These are phyloP conservation scores for Sorex fumeus DNA, from an alignment of 2,113 vertebrate species.

Conservation along the genomic window DNA sequence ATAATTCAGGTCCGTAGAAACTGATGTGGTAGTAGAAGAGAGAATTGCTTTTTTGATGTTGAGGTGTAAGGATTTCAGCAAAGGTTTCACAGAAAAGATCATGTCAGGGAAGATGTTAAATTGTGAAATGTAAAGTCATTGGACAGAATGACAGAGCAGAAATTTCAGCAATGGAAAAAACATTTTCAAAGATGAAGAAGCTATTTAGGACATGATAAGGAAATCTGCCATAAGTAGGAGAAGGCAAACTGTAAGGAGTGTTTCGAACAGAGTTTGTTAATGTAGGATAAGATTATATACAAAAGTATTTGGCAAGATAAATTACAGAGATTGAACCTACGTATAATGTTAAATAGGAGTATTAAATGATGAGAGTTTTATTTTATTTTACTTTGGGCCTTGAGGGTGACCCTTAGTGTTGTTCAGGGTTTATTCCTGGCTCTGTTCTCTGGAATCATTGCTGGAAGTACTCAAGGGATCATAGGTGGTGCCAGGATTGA, in stretches of 20 bases:
- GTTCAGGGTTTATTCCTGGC: too few species aligned
- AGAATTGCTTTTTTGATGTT: background rate
- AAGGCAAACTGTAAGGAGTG: background rate
- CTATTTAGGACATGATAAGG: slow-evolving; percentile 1
- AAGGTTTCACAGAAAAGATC: background rate
- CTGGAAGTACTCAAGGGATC: too few species aligned
- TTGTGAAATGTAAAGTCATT: background rate
- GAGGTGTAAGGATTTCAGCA: background rate
- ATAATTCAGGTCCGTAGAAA: background rate
- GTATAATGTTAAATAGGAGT: background rate
- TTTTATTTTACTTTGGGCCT: too few species aligned
- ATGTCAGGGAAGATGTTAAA: background rate
- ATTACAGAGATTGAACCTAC: background rate
- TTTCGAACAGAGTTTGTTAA: background rate
- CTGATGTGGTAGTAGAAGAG: background rate
- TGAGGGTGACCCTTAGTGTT: too few species aligned
- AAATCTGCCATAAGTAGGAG: background rate
- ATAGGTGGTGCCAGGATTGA: too few species aligned
- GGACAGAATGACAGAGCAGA: background rate
- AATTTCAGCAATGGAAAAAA: background rate
- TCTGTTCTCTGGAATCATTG: too few species aligned
- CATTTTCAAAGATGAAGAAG: background rate
- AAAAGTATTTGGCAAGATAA: background rate
- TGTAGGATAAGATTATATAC: background rate
- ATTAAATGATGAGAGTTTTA: background rate